A percentile compares a stretch with the other conserved stretches of the same genome.
These are phyloP conservation scores for Molanna angustata DNA, from an alignment of 2,888 invertebrate species.

Conservation along the genomic window DNA sequence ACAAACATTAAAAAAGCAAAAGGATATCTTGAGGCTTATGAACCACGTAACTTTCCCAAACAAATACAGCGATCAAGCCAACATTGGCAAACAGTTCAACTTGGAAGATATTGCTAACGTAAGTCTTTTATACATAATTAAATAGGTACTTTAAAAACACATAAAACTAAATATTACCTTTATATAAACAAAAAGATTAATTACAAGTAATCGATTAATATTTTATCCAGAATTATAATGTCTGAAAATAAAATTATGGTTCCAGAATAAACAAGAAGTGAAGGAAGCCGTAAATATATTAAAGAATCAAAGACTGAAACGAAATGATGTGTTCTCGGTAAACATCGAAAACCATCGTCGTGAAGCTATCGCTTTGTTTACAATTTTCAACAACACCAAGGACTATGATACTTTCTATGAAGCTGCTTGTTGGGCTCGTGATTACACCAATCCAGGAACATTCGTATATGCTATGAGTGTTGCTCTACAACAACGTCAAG, in stretches of 20 bases:
- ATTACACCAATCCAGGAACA: slow-evolving; percentile 69
- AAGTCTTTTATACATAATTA: no score
- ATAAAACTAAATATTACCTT: no score
- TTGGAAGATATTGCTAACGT: slow-evolving; percentile 9
- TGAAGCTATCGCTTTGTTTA: slow-evolving; percentile 50
- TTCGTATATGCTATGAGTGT: slow-evolving; percentile 68
- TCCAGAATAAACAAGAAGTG: no score
- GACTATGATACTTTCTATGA: slow-evolving; percentile 67
- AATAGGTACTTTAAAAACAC: no score
- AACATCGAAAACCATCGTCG: slow-evolving; percentile 59
- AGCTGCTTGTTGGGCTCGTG: slow-evolving; percentile 67
- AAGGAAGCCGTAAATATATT: no score
- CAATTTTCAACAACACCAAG: slow-evolving; percentile 63
- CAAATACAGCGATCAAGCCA: slow-evolving; percentile 7
- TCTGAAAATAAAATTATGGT: no score
- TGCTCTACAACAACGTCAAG: slow-evolving; percentile 65
- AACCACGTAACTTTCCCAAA: slow-evolving; percentile 3
- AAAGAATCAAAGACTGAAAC: no score
- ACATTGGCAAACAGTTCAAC: slow-evolving; percentile 7
- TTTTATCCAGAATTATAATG: no score
- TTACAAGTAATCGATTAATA: no score
- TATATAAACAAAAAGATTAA: no score
- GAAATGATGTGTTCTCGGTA: slow-evolving; percentile 60
- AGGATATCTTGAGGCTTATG: slow-evolving; percentile 7
- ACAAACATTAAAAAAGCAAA: no score